These are phyloP conservation scores for Choloepus hoffmanni DNA, from an alignment of 2,113 vertebrate genomes.

Conservation along the genomic window DNA sequence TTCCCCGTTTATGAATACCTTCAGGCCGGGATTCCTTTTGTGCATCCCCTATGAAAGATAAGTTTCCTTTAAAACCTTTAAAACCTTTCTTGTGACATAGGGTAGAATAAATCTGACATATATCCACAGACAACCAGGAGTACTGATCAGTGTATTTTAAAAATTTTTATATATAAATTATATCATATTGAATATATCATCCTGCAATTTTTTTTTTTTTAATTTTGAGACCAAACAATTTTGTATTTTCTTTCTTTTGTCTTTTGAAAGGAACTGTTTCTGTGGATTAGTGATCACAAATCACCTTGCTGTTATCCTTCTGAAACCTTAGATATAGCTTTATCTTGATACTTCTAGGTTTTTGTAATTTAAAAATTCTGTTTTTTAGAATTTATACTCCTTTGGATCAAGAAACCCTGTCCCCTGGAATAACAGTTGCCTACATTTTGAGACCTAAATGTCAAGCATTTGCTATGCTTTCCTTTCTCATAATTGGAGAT, in stretches of 20 bases:
- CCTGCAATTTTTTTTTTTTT: not conserved
- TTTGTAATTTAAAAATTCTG: constrained; percentile 44
- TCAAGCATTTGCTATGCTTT: not conserved
- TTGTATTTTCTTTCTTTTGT: constrained; percentile 60
- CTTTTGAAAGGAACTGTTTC: constrained; percentile 43
- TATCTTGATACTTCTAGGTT: constrained; percentile 42
- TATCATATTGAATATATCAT: not conserved
- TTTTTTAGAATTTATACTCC: not conserved
- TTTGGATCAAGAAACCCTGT: constrained; percentile 18
- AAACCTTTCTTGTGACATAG: constrained; percentile 18
- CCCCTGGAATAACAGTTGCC: constrained; percentile 28
- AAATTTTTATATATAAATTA: not conserved
- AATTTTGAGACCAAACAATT: constrained; percentile 26
- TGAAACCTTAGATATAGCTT: not conserved
- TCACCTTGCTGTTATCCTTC: not conserved
- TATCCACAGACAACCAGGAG: not conserved
- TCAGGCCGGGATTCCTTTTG: constrained; percentile 70
- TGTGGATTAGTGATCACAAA: constrained; percentile 52
- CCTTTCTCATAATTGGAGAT: not conserved
- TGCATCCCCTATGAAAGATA: constrained; percentile 45
- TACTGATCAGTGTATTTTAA: not conserved
- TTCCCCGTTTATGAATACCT: constrained; percentile 48
- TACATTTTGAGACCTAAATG: constrained; percentile 2
- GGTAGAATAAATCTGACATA: not conserved
- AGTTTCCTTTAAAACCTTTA: constrained; percentile 60